These are phyloP conservation scores for Neodon shergylaensis DNA, from an alignment of 2,113 vertebrate genomes.

Conservation along the genomic window DNA sequence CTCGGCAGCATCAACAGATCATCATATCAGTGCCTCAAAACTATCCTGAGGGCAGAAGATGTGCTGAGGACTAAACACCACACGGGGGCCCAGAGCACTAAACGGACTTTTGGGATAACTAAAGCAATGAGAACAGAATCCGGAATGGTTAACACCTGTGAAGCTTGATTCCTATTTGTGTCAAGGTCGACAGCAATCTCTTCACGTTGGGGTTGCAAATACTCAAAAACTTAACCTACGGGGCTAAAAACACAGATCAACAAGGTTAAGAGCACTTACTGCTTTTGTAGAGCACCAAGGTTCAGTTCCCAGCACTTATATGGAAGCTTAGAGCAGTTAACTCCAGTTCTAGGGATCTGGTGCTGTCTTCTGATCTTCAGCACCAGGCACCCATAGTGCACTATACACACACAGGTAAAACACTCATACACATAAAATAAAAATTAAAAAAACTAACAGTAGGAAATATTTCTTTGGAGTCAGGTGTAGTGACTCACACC, in stretches of 20 bases:
- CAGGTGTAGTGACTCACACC: not conserved
- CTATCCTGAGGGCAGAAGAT: not conserved
- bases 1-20: no score
- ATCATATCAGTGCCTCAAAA: not conserved
- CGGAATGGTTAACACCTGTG: not conserved
- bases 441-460: not conserved
- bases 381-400: not conserved
- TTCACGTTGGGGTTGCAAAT: not conserved
- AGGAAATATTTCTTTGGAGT: not conserved
- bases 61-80: not conserved
- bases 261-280: not conserved
- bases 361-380: not conserved
- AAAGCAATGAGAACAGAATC: not conserved
- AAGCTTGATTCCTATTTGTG: not conserved
- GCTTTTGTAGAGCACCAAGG: not conserved
- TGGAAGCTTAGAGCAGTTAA: not conserved
- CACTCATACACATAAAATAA: not conserved
- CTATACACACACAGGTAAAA: not conserved
- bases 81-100: not conserved
- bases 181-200: not conserved
- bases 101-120: not conserved
- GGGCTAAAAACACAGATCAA: not conserved
- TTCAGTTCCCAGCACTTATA: not conserved
- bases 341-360: not conserved
- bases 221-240: not conserved